Evolutionary conservation across 2,888 invertebrate species (phyloP), one percentile per base, ranked within the genome.

Genomic region (Halictus quadricinctus): DNA sequence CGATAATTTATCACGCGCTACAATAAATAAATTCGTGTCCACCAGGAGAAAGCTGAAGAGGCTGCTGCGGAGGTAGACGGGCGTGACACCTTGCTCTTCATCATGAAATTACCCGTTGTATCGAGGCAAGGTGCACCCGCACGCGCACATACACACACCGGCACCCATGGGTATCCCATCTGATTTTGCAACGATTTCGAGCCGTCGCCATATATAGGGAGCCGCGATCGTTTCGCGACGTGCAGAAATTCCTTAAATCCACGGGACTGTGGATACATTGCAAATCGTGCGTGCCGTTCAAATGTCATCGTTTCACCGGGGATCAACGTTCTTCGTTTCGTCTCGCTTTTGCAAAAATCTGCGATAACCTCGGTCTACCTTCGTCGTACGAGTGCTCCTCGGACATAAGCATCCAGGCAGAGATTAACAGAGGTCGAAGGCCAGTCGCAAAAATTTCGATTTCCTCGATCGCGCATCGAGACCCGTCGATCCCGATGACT

Each of bases 401-500:
- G 48, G 41, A 48, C 25, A 43, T n/a, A 7, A 46, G 25, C 21
- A 60, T 58, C 21, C 46, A 64, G 13, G 50, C 21, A 13, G 36
- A 43, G 43, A 43, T 72, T 50, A 79, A 79, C 60, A 29, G 3
- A 1, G 48, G 48, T 15, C 25, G 25, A 13, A 10, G 4, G 43
- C 12, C 8, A 13, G 21, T 29, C 13, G 58, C 10, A 69, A 79
- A 64, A 76, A 78, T 82, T 70, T 75, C 29, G 83, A 88, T 81
- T 90, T 89, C 84, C 81, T 86, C 18, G 82, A 83, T 81, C 50
- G 41, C 29, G 72, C 66, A 48, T 50, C 50, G 25, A 7, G 69
- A 58, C 76, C 74, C 54, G 50, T 72, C 84, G 85, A 84, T 84
- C 82, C 43, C 79, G 83, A 90, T 84, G 84, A 90, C 84, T 89